Conservation (phyloP, 2,113 vertebrate genomes). For the Glaucidium brasilianum region DNA sequence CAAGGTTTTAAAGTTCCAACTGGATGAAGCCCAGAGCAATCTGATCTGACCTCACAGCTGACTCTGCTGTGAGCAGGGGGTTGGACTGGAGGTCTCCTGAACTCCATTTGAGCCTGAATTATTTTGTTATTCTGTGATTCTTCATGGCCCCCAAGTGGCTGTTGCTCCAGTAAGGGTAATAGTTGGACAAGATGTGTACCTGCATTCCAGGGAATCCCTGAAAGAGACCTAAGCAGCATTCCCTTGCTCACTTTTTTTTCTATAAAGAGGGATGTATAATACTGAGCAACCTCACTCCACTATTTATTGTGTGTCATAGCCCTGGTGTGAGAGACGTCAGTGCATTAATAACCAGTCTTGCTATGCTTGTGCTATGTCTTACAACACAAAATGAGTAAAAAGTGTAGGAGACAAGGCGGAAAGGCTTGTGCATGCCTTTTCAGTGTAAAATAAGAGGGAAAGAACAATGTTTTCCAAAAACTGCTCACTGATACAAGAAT, state of each 20-base stretch:
- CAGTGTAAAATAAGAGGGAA: background rate
- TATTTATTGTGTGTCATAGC: background rate
- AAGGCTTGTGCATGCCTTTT: background rate
- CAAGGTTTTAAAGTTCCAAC: rapidly evolving
- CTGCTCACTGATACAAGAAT: background rate
- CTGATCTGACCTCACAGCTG: background rate
- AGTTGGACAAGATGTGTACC: background rate
- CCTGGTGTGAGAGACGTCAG: background rate
- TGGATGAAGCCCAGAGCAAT: background rate
- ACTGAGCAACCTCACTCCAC: background rate
- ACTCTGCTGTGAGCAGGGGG: rapidly evolving
- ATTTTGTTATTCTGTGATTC: background rate
- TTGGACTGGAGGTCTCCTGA: background rate
- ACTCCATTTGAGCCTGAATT: background rate
- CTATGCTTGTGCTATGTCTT: background rate
- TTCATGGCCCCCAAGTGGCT: background rate
- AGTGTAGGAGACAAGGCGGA: background rate
- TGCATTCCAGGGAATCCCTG: background rate
- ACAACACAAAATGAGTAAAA: background rate
- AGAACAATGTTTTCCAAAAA: background rate
- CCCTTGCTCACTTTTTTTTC: background rate
- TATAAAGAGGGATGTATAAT: background rate
- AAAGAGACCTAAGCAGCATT: background rate
- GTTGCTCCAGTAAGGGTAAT: background rate
- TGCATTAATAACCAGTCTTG: background rate